Evolutionary conservation across 2,113 vertebrate genomes (phyloP).

Genomic region (Scortum barcoo): DNA sequence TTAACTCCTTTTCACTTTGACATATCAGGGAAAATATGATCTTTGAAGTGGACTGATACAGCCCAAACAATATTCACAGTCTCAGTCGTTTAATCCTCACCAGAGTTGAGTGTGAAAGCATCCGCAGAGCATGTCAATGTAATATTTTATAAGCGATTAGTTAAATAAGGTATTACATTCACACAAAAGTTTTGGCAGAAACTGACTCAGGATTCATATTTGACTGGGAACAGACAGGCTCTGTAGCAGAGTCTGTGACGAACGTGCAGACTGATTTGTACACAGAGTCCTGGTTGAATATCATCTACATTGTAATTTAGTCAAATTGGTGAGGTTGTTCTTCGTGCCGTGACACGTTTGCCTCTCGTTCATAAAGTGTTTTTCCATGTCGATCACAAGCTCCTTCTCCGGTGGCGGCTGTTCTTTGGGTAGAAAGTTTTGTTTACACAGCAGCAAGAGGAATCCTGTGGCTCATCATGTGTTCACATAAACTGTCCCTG

Average conservation of each 20-base stretch:
- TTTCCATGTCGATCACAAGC: not conserved
- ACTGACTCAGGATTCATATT: not conserved
- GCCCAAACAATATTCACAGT: too few species aligned
- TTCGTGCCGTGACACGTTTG: constrained; percentile 30
- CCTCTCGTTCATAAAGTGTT: not conserved
- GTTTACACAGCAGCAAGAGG: constrained; percentile 35
- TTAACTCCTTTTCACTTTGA: not conserved
- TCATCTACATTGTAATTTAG: not conserved
- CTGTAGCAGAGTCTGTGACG: not conserved
- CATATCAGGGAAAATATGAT: not conserved
- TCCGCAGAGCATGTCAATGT: not conserved
- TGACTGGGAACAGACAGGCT: not conserved
- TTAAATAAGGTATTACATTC: not conserved
- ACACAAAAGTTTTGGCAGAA: not conserved
- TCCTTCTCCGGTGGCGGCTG: not conserved
- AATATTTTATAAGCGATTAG: not conserved
- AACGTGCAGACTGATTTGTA: not conserved
- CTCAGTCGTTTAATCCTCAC: not conserved
- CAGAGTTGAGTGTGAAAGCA: not conserved
- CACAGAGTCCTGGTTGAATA: not conserved
- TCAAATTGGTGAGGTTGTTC: constrained; percentile 4
- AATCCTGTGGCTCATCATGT: constrained; percentile 22
- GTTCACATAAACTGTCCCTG: constrained; percentile 10
- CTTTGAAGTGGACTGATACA: too few species aligned
- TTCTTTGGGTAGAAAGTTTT: constrained; percentile 15